Base-by-base conservation (phyloP, 2,888 invertebrate species). In the Acleris holmiana region DNA sequence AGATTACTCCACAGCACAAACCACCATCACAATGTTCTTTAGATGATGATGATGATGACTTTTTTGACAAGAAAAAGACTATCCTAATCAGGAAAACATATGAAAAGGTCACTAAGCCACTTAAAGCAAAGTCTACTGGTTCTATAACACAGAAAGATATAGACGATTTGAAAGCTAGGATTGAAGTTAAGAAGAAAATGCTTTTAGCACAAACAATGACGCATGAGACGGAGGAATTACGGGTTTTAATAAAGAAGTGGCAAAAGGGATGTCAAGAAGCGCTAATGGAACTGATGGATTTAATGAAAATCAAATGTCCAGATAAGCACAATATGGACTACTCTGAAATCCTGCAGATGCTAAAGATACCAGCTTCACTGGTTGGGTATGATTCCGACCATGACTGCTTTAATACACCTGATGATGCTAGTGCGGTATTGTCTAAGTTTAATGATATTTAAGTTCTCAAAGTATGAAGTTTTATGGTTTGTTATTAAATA, bases 211-310 rank as follows among this genome's bases (percentile, higher is more conserved):
- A 84, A 74, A 74, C 85, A 25, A 78, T 85, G 67, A 83, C 86
- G 18, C 84, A 89, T 55, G 93, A 93, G 46, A 86, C 89, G 0
- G 87, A 87, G 67, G 93, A 94, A 73, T 71, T 94, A 6, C 76
- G 88, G 66, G 78, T 68, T 46, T 78, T 93, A 25, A 93, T 94
- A 29, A 86, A 89, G 64, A 93, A 88, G 71, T 94, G 94, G 94
- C 91, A 92, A 69, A 86, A 81, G 60, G 93, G 93, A 1, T 94
- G 94, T 68, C 93, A 93, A 68, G 85, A 86, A 71, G 94, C 93
- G 0, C 74, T 94, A 18, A 82, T 85, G 66, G 91, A 93, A 63
- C 79, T 94, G 15, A 84, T 93, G 74, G 87, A 87, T 44, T 69
- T 91, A 44, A 89, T 93, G 83, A 86, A 84, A 66, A 80, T 73